phyloP scores from a whole-genome alignment of 2,113 vertebrate genomes.

The Meles meles region DNA sequence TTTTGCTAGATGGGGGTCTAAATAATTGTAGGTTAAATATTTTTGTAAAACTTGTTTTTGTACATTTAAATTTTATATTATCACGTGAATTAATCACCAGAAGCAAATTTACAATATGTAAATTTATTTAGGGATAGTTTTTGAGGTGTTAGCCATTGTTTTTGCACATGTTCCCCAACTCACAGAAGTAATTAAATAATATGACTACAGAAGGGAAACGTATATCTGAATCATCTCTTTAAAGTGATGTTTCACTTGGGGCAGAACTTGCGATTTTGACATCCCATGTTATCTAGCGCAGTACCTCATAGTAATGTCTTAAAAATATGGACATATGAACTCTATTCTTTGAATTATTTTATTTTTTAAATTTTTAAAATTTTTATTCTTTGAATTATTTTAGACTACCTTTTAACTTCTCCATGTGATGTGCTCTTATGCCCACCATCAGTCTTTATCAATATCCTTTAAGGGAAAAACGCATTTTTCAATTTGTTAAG shows the following conservation, averaged over 20 bases:
- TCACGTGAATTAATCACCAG: neutral
- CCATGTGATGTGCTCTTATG: neutral
- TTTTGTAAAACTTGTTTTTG: neutral
- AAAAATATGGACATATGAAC: neutral
- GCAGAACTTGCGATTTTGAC: neutral
- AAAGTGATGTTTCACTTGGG: neutral
- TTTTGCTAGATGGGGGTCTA: neutral
- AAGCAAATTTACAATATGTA: neutral
- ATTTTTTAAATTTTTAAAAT: neutral
- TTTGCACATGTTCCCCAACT: neutral
- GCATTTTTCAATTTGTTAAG: neutral
- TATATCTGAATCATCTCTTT: neutral
- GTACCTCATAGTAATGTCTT: neutral
- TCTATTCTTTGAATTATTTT: conserved; percentile 30
- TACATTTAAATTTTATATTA: conserved; percentile 15
- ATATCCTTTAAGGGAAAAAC: neutral
- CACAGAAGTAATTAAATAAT: conserved; percentile 13
- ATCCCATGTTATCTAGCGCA: neutral
- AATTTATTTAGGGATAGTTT: neutral
- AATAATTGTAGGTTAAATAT: neutral
- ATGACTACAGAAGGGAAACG: neutral
- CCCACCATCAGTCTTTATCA: neutral
- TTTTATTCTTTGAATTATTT: conserved; percentile 23
- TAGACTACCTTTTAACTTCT: neutral
- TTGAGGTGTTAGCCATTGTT: neutral